Evolutionary conservation across 2,797 vertebrate genomes (phyloP), one percentile per base, ranked within the genome.

Genomic region (Pelodytes ibericus): DNA sequence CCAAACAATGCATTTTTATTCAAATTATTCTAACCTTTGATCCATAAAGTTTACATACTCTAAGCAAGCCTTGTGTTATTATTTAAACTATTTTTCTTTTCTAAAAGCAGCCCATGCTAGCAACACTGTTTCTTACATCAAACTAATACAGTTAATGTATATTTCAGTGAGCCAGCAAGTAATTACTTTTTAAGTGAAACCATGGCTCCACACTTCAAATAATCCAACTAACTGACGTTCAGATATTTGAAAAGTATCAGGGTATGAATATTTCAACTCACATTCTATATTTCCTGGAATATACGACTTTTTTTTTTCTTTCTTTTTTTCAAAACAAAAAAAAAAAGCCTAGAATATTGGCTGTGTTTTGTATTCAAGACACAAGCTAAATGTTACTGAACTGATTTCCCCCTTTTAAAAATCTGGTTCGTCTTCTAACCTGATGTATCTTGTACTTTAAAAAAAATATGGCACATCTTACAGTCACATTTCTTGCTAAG

Each of bases 1-100:
- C 86, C 86, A 91, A 91, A 91, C 89, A 91, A 90, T 83, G 83
- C 86, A 86, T 90, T 90, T 89, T 88, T 89, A 87, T 88, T 91
- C 84, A 86, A 84, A 91, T 88, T 88, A 84, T 86, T 88, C 85
- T 86, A 73, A 25, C 22, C 85, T 83, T 85, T 91, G 91, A 92
- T 88, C 80, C 87, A 86, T 88, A 89, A 83, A 85, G 80, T 88
- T 89, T 90, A 88, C 57, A 87, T 89, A 91, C 88, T 92, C 90
- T 72, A 60, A 89, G 89, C 84, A 86, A 84, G 83, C 87, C 89
- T 87, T 90, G 88, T 89, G 85, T 81, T 77, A 20, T 13, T 85
- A 88, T 86, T 79, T 83, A 87, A 86, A 84, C 81, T 59, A 79
- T 82, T 82, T 75, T 27, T 82, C 84, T 82, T 62, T 70, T 84